These are phyloP conservation scores for Astreopora myriophthalma DNA, from an alignment of 64 coral and sea anemone genomes.

Conservation along the genomic window DNA sequence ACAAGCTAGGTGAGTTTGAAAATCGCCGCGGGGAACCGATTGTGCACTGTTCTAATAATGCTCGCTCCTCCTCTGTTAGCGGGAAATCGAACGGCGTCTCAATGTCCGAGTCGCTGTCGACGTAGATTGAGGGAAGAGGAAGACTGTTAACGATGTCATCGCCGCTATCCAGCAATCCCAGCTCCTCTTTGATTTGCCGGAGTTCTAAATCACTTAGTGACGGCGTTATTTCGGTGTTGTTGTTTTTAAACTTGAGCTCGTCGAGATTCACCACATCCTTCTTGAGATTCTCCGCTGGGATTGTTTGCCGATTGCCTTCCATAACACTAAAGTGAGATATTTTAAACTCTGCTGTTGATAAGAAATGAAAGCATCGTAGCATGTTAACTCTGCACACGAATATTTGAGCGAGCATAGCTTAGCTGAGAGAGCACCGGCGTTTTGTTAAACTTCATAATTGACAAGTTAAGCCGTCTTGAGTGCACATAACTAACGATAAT, in stretches of 20 bases:
- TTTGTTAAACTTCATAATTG: neutral
- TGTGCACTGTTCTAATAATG: conserved; percentile 80
- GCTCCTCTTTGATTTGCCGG: conserved; percentile 78
- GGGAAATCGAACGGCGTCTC: conserved; percentile 89
- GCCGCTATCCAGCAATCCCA: conserved; percentile 74
- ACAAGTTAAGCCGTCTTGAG: neutral
- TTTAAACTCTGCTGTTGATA: neutral
- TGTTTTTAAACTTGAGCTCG: conserved; percentile 3
- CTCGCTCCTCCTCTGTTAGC: conserved; percentile 75
- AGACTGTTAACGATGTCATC: conserved; percentile 44
- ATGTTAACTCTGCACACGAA: neutral
- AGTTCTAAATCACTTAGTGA: conserved; percentile 78
- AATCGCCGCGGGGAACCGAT: conserved; percentile 72
- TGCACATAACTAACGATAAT: neutral
- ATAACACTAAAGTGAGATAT: neutral
- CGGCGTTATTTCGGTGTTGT: conserved; percentile 25
- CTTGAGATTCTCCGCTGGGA: conserved; percentile 1
- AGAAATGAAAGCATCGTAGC: neutral
- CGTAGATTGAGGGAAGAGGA: conserved; percentile 35
- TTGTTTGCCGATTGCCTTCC: neutral
- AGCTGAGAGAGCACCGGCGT: neutral
- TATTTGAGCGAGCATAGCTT: neutral
- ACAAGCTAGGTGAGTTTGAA: conserved; percentile 54
- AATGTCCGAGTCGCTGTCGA: neutral
- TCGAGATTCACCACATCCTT: neutral